Base-by-base conservation (phyloP, 1,140 invertebrate species). In the Antheraea mylitta region DNA sequence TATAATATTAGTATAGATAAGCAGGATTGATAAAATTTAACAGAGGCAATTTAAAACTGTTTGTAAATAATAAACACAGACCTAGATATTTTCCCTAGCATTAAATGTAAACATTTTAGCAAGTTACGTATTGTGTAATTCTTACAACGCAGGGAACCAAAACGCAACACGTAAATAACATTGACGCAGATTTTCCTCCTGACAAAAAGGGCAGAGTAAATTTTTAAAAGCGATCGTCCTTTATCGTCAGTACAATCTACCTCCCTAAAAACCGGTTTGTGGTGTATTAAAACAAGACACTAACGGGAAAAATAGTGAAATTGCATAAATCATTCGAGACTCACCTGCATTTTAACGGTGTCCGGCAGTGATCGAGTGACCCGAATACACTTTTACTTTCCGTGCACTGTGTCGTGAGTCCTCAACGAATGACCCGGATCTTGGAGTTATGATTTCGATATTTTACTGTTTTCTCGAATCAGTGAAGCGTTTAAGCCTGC, bases 301-400 rank as follows among this genome's bases (percentile, higher is more conserved):
- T 10, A 36, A 61, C 45, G 13, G 38, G 42, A 37, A 19, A 19
- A 48, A 53, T 10, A 48, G 67, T 69, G 68, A 71, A 74, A 68
- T 68, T 76, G 74, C 72, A 73, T 53, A 16, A 53, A 53, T 53
- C 16, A 13, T 13, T 68, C 67, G 67, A 62, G 67, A 78, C 81
- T 78, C 62, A 86, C 84, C 79, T 84, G 78, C 82, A 86, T 84
- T 42, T 53, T 53, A 53, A 16, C 45, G 45, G 5, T 45, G 48
- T 62, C 18, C 61, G 62, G 64, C 60, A 70, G 69, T 73, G 16
- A 16, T 53, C 45, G 45, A 16, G 1, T 53, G 45, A 53, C 11
- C 16, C 16, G 45, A 53, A 53, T 16, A 16, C 45, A 87, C 82
- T 86, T 85, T 89, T 85, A 86, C 81, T 89, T 83, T 83, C 66